These are phyloP conservation scores for Idaea biselata DNA, from an alignment of 2,888 invertebrate species.

Conservation along the genomic window DNA sequence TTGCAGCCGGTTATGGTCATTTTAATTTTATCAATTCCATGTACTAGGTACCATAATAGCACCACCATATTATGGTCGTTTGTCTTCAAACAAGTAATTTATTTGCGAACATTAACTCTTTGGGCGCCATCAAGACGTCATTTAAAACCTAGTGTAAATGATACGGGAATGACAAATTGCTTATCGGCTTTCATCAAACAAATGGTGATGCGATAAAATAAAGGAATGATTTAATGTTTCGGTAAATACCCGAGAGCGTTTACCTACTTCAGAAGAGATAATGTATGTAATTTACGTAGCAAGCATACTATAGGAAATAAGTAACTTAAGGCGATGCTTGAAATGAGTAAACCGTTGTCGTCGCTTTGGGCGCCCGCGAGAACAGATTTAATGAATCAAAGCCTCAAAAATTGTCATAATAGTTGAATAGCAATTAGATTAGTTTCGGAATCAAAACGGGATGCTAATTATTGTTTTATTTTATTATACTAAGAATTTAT, in stretches of 20 bases:
- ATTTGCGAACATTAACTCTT: conserved; percentile 18
- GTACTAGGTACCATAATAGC: conserved; percentile 5
- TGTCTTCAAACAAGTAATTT: conserved; percentile 9
- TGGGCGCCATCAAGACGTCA: conserved; percentile 35
- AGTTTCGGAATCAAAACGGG: too few relatives aligned
- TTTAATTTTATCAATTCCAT: conserved; percentile 26
- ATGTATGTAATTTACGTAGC: too few relatives aligned
- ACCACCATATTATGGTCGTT: conserved; percentile 6
- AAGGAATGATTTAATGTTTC: not conserved
- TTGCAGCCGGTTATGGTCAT: conserved; percentile 33
- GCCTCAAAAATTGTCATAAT: too few relatives aligned
- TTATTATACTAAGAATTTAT: too few relatives aligned
- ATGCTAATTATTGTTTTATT: too few relatives aligned
- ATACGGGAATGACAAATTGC: conserved; percentile 37
- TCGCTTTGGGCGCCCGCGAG: too few relatives aligned
- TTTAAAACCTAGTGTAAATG: conserved; percentile 41
- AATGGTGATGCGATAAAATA: conserved; percentile 28
- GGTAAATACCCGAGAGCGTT: not conserved
- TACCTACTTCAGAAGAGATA: not conserved
- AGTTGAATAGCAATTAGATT: too few relatives aligned
- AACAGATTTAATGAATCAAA: too few relatives aligned
- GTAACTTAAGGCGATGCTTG: too few relatives aligned
- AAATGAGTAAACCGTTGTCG: too few relatives aligned
- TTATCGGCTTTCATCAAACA: conserved; percentile 47
- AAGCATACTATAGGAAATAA: too few relatives aligned